A percentile compares a stretch with the other conserved stretches of the same genome.
Evolutionary conservation across 1,140 invertebrate genomes (phyloP).

Genomic region (Dendroctonus ponderosae): DNA sequence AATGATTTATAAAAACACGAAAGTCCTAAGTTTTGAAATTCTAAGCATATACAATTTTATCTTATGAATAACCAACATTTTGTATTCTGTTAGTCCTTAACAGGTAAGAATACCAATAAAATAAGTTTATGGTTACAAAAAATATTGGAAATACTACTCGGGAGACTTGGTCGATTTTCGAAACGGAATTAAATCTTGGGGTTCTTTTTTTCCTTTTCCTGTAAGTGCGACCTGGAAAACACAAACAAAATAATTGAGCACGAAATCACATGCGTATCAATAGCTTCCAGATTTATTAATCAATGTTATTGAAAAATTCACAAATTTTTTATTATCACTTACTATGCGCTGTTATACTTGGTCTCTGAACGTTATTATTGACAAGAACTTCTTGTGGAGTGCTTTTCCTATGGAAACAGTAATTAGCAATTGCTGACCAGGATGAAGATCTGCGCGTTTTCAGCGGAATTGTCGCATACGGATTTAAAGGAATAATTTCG

Average conservation of each 20-base stretch:
- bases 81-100: conserved; percentile 62
- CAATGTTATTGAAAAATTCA: too few relatives aligned
- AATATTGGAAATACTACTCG: conserved; percentile 73
- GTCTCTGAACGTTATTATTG: conserved; percentile 16
- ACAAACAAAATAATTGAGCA: conserved; percentile 1
- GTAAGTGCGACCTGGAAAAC: conserved; percentile 43
- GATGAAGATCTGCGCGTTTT: conserved; percentile 37
- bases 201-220: conserved; percentile 56
- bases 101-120: conserved; percentile 78
- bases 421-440: conserved; percentile 36
- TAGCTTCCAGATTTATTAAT: too few relatives aligned
- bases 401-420: conserved; percentile 33
- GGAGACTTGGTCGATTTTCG: conserved; percentile 74
- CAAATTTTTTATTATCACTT: conserved; percentile 9
- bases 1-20: neutral
- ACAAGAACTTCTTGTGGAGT: conserved; percentile 4
- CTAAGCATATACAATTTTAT: neutral
- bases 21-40: neutral
- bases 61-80: conserved; percentile 9
- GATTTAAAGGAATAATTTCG: conserved; percentile 55
- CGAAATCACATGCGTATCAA: too few relatives aligned
- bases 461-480: conserved; percentile 50
- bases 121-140: conserved; percentile 74
- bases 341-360: conserved; percentile 16
- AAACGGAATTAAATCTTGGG: conserved; percentile 74